A percentile compares a stretch with the other conserved stretches of the same genome.
Evolutionary conservation across 2,797 vertebrate genomes (phyloP).

Genomic region (Okamejei kenojei): DNA sequence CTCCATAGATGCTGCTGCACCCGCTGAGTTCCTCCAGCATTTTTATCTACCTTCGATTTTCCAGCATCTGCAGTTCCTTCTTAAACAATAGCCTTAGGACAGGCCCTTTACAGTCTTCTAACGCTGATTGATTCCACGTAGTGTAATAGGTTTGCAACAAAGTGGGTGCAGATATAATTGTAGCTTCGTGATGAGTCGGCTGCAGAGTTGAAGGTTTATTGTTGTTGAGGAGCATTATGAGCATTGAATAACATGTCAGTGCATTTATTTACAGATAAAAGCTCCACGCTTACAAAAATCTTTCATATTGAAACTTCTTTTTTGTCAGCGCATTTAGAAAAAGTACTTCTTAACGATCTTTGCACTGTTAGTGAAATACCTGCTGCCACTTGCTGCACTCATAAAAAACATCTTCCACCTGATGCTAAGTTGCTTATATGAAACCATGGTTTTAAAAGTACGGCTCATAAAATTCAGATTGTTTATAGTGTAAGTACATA

Average conservation of each 20-base stretch:
- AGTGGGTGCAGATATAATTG: not conserved
- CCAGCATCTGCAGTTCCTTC: no score
- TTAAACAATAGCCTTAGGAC: no score
- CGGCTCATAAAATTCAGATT: not conserved
- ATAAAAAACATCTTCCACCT: not conserved
- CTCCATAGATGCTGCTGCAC: no score
- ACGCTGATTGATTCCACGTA: not conserved
- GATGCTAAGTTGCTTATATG: not conserved
- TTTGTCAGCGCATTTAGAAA: not conserved
- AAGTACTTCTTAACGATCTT: conserved; percentile 26
- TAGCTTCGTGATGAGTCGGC: not conserved
- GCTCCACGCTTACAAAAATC: not conserved
- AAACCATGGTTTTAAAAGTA: not conserved
- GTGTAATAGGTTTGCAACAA: not conserved
- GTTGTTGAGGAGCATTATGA: not conserved
- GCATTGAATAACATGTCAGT: not conserved
- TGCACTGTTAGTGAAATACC: not conserved
- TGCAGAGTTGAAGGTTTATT: not conserved
- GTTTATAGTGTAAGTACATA: not conserved
- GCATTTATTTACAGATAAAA: not conserved
- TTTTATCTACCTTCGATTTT: no score
- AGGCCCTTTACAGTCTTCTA: not conserved
- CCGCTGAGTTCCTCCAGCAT: no score
- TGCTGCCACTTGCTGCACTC: not conserved
- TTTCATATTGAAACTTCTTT: not conserved